Evolutionary conservation across 2,888 invertebrate species (phyloP).

Genomic region (Stegophylla sp.): DNA sequence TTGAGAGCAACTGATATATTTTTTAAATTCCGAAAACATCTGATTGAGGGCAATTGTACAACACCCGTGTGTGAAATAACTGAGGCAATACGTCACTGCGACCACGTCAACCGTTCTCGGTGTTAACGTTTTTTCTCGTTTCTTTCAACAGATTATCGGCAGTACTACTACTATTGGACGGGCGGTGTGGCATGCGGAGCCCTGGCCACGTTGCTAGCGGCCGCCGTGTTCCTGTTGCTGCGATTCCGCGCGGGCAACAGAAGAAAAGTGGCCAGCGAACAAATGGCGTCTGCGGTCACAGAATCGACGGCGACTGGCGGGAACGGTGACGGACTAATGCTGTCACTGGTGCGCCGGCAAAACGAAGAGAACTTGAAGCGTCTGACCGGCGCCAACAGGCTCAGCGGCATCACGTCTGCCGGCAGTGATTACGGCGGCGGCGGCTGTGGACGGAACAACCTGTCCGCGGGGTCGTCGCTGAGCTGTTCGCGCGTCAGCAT

Average conservation of each 20-base stretch:
- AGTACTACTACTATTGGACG: slow-evolving; percentile 44
- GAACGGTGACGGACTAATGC: slow-evolving; percentile 31
- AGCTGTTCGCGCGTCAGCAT: slow-evolving; percentile 52
- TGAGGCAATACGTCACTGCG: too few species aligned
- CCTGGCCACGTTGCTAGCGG: slow-evolving; percentile 21
- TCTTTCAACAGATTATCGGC: slow-evolving; percentile 15
- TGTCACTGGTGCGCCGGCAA: slow-evolving; percentile 45
- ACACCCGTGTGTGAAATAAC: too few species aligned
- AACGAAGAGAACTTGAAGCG: slow-evolving; percentile 50
- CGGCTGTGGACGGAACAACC: slow-evolving; percentile 41
- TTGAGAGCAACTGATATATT: too few species aligned
- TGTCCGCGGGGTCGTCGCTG: slow-evolving; percentile 39
- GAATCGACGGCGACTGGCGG: neutral
- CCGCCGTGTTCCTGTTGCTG: slow-evolving; percentile 21
- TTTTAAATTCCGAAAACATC: too few species aligned
- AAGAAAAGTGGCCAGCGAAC: slow-evolving; percentile 9
- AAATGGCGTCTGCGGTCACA: neutral
- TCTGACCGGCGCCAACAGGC: slow-evolving; percentile 2
- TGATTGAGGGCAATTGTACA: too few species aligned
- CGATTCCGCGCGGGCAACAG: slow-evolving; percentile 8
- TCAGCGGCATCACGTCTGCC: neutral
- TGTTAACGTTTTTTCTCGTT: neutral
- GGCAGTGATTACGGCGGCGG: neutral
- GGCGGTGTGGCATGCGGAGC: slow-evolving; percentile 44
- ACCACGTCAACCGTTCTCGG: too few species aligned